Evolutionary conservation across 2,888 invertebrate genomes (phyloP).

Genomic region (Enoplolaimus lenunculus): DNA sequence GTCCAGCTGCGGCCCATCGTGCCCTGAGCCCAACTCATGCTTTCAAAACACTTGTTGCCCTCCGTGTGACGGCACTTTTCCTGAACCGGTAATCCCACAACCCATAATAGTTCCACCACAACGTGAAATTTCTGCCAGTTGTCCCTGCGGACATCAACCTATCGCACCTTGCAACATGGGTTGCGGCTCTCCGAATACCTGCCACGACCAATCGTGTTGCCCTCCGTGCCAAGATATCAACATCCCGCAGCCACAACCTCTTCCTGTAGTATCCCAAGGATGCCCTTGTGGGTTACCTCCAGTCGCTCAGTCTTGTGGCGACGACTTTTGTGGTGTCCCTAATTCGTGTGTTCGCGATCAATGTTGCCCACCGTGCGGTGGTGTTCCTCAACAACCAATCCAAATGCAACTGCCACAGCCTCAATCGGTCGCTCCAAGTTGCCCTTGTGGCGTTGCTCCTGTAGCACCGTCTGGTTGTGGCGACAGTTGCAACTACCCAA

Average conservation of each 20-base stretch:
- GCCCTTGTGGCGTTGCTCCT: neutral
- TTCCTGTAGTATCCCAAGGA: too few relatives aligned
- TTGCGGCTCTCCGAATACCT: neutral
- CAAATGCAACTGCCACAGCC: neutral
- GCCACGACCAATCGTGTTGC: slow-evolving; percentile 12
- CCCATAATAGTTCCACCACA: neutral
- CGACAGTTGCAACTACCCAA: neutral
- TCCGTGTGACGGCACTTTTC: neutral
- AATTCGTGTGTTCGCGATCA: neutral
- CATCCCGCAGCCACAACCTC: neutral
- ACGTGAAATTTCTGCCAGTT: neutral
- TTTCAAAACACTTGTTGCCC: neutral
- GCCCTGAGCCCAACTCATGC: neutral
- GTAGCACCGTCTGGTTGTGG: neutral
- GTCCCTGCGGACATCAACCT: slow-evolving; percentile 4
- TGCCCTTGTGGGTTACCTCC: neutral
- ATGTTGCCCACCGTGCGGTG: neutral
- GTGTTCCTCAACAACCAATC: neutral
- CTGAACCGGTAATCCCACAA: neutral
- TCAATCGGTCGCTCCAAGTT: too few relatives aligned
- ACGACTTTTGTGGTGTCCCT: neutral
- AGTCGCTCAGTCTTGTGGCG: neutral
- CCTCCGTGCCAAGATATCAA: neutral
- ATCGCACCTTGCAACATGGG: neutral
- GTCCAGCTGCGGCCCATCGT: neutral